These are phyloP conservation scores for Halyomorpha halys DNA, from an alignment of 1,140 invertebrate species.

Conservation along the genomic window DNA sequence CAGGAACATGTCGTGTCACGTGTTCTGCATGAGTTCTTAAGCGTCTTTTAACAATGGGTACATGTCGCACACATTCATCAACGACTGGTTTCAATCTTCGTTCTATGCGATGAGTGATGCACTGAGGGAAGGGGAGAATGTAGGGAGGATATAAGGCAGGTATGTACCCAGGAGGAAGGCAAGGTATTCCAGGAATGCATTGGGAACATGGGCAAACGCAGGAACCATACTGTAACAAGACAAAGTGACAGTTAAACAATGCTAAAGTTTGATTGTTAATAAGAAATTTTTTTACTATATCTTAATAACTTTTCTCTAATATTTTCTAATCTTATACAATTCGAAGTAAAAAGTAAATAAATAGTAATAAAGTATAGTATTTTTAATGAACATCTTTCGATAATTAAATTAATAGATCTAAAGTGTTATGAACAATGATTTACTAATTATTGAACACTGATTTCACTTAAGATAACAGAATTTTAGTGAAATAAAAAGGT, in stretches of 20 bases:
- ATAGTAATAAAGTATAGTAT: too few relatives aligned
- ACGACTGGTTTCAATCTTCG: constrained; percentile 12
- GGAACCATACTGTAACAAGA: not conserved
- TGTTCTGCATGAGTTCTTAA: constrained; percentile 17
- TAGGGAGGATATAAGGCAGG: not conserved
- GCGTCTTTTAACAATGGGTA: constrained; percentile 18
- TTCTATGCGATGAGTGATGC: not conserved
- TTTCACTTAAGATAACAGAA: too few relatives aligned
- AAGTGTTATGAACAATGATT: too few relatives aligned
- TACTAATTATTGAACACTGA: too few relatives aligned
- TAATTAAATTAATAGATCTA: not conserved
- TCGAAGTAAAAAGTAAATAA: too few relatives aligned
- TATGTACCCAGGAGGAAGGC: not conserved
- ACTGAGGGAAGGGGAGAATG: not conserved
- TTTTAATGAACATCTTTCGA: not conserved
- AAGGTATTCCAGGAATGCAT: not conserved
- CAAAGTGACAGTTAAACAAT: too few relatives aligned
- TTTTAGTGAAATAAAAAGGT: too few relatives aligned
- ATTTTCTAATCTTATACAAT: not conserved
- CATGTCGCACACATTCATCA: constrained; percentile 19
- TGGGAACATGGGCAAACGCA: not conserved
- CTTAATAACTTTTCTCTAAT: not conserved
- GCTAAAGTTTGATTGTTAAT: too few relatives aligned
- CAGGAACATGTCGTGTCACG: constrained; percentile 20
- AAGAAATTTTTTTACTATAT: not conserved